Base-by-base conservation (phyloP, 2,888 invertebrate species). In the Pocota personata region DNA sequence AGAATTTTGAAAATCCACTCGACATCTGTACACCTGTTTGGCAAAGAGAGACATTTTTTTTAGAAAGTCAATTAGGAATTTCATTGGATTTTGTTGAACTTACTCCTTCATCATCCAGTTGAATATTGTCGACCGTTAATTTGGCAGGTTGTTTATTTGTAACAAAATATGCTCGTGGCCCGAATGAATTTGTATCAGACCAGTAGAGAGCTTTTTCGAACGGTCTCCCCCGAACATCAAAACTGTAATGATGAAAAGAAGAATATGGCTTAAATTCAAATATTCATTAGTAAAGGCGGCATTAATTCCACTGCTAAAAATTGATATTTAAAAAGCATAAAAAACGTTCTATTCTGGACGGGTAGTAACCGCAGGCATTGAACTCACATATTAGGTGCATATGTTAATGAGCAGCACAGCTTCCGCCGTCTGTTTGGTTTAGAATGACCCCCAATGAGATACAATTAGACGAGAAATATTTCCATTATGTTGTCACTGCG, bases 1-100 rank as follows among this genome's bases (percentile, higher is more conserved):
- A 7, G 97, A 96, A 90, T 97, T 97, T 89, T 96, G 95, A 93
- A 97, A 98, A 93, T 98, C 97, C 35, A 98, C 97, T 87, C 98
- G 94, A 92, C 98, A 98, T 88, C 97, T 94, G 93, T 98, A 98
- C 77, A 95, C 92, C 92, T 92, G 89, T 82, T 87, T 79, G 67
- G 50, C 66, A 60, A 64, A 14, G 16, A 60, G 1, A 64, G 40
- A 14, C 24, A 55, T 16, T 16, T 19, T 12, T 35, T 14, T n/a
- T 2, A 2, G 24, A 24, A 24, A 24, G 24, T 2, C 24, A 24
- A 2, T 24, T 24, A 24, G 24, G 21, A 58, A 8, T 6, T 12
- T 10, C 1, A 12, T 16, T 27, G 12, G 14, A 1, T n/a, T 46
- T 10, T 19, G 10, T 50, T n/a, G 12, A 12, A 91, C 91, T 91